Evolutionary conservation across 2,113 vertebrate genomes (phyloP).

Genomic region (Sinocyclocheilus rhinocerous): DNA sequence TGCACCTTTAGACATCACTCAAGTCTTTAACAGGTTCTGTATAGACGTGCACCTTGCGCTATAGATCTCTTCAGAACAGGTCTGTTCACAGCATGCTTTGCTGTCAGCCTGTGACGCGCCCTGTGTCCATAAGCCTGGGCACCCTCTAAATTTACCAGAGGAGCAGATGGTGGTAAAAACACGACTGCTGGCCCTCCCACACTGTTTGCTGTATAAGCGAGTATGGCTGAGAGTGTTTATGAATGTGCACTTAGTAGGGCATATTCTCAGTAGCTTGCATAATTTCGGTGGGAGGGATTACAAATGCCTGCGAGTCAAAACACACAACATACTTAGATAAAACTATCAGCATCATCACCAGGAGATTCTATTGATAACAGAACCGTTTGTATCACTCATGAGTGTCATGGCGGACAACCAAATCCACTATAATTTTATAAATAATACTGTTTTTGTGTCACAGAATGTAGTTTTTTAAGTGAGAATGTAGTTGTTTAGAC

Average conservation of each 20-base stretch:
- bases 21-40: slow-evolving; percentile 44
- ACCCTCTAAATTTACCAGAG: slow-evolving; percentile 71
- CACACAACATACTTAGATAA: neutral
- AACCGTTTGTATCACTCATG: no score
- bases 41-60: slow-evolving; percentile 67
- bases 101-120: slow-evolving; percentile 67
- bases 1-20: neutral
- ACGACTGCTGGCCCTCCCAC: slow-evolving; percentile 68
- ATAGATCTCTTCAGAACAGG: slow-evolving; percentile 68
- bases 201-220: slow-evolving; percentile 43
- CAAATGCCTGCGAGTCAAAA: neutral
- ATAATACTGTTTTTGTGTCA: no score
- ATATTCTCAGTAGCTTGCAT: neutral
- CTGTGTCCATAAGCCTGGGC: slow-evolving; percentile 65
- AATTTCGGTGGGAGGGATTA: slow-evolving; percentile 5
- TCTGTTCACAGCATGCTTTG: slow-evolving; percentile 73
- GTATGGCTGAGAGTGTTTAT: slow-evolving; percentile 38
- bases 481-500: no score
- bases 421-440: no score
- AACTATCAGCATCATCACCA: neutral
- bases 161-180: slow-evolving; percentile 78
- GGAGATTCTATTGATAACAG: no score
- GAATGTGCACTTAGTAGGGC: neutral
- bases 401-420: no score
- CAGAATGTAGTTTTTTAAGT: no score